phyloP scores from a whole-genome alignment of 2,888 invertebrate species.

The Globia sparganii region DNA sequence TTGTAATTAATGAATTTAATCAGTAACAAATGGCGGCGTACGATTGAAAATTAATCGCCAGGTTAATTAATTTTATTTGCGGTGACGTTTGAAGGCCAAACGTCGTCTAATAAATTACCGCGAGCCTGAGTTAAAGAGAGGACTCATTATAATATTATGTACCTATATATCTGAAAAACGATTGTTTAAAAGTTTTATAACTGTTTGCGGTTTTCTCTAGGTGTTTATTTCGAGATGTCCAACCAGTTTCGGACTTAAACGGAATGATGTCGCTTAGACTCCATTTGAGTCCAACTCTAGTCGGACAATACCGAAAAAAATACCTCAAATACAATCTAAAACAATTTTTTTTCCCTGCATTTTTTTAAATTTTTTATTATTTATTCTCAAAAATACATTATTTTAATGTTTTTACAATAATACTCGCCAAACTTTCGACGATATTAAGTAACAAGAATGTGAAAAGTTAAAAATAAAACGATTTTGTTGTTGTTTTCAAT shows the following conservation, averaged over 20 bases:
- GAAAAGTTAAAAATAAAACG: constrained; percentile 12
- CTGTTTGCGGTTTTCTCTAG: constrained; percentile 8
- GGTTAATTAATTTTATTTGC: constrained; percentile 30
- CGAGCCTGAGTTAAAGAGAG: constrained; percentile 1
- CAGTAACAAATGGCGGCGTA: constrained; percentile 15
- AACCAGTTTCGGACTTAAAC: background rate
- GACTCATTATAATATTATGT: constrained; percentile 11
- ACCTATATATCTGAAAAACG: constrained; percentile 1
- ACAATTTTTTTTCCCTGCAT: too few relatives aligned
- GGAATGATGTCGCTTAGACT: background rate
- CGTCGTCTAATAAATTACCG: constrained; percentile 12
- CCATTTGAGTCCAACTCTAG: background rate
- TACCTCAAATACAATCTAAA: background rate
- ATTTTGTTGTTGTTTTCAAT: constrained; percentile 78
- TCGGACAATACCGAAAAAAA: background rate
- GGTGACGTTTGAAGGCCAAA: constrained; percentile 37
- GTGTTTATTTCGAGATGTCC: background rate
- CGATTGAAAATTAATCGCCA: constrained; percentile 1
- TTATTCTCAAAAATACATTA: too few relatives aligned
- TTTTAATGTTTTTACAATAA: too few relatives aligned
- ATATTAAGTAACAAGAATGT: background rate
- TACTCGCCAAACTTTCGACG: too few relatives aligned
- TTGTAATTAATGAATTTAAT: constrained; percentile 1
- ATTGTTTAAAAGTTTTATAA: background rate
- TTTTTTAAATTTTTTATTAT: too few relatives aligned